These are phyloP conservation scores for Drosophila koepferae DNA, from an alignment of 2,888 invertebrate genomes.

Conservation along the genomic window DNA sequence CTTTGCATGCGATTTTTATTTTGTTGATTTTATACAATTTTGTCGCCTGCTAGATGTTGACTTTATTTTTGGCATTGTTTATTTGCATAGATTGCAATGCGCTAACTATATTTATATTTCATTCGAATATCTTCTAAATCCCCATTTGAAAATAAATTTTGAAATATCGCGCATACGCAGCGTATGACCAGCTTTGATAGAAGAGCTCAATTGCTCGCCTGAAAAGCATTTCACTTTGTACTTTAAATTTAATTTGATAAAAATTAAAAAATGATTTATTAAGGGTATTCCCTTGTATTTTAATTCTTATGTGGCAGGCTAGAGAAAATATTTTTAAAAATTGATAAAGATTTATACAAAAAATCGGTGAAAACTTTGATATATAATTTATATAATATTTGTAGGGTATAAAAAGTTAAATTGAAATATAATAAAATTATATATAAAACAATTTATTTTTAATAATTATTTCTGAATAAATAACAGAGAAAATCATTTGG, in stretches of 20 bases:
- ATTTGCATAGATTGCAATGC: conserved; percentile 40
- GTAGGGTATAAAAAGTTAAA: no score
- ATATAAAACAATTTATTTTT: no score
- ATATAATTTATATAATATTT: no score
- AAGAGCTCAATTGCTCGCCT: not conserved
- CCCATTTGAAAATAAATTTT: not conserved
- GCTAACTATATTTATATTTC: conserved; percentile 45
- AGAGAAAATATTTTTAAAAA: no score
- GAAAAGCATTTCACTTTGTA: not conserved
- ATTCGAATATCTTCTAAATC: conserved; percentile 18
- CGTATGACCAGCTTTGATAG: conserved; percentile 8
- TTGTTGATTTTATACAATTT: conserved; percentile 23
- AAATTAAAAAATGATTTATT: not conserved
- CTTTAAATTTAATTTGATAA: not conserved
- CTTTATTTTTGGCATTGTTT: conserved; percentile 58
- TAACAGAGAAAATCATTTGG: no score
- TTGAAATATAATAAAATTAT: no score
- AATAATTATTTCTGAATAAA: no score
- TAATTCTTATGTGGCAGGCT: not conserved
- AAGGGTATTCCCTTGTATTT: not conserved
- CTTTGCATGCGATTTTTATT: conserved; percentile 7
- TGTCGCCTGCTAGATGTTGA: conserved; percentile 36
- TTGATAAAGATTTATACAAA: no score
- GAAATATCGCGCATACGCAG: conserved; percentile 38
- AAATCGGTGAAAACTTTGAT: no score